Conservation (phyloP, 2,113 vertebrate genomes). For the Axis porcinus region DNA sequence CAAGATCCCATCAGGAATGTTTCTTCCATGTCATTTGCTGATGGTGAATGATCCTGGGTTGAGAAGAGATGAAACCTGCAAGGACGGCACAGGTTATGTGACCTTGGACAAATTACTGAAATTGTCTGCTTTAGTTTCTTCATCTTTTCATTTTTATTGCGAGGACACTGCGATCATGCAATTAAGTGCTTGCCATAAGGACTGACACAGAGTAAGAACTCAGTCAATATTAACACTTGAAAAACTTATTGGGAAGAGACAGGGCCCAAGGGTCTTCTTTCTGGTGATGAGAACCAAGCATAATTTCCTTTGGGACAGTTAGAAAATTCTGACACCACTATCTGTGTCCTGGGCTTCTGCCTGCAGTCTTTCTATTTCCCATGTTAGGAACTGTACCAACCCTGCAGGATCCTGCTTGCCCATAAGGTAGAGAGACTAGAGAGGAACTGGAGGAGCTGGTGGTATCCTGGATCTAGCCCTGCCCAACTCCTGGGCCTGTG, state of each 20-base stretch:
- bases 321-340: fast-evolving
- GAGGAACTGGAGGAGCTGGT: fast-evolving
- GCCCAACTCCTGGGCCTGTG: neutral
- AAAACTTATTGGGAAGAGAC: neutral
- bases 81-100: neutral
- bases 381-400: fast-evolving
- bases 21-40: neutral
- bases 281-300: neutral
- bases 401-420: too few species aligned
- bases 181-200: neutral
- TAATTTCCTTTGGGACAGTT: neutral
- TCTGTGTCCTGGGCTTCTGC: neutral
- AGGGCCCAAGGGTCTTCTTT: neutral
- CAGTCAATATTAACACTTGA: neutral
- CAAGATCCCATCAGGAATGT: too few species aligned
- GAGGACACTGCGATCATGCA: neutral
- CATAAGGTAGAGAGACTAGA: neutral
- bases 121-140: neutral
- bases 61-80: neutral
- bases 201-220: neutral
- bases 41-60: neutral
- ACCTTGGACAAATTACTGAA: neutral
- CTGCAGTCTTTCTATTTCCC: neutral
- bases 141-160: neutral
- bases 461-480: neutral